Base-by-base conservation (phyloP, 2,888 invertebrate species). In the Neocrepidodera transversa region DNA sequence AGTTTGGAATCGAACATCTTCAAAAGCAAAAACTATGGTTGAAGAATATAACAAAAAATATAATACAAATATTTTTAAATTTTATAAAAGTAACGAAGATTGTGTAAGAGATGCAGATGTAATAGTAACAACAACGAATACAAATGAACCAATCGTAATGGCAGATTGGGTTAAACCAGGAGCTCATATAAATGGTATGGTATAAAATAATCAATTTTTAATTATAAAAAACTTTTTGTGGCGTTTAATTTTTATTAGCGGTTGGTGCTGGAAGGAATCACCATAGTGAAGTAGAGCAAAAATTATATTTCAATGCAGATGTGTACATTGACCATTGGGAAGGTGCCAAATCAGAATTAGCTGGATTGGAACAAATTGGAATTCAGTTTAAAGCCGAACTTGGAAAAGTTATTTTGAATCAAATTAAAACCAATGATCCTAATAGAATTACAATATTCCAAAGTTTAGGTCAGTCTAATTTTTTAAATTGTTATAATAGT, bases 131-230 rank as follows among this genome's bases (percentile, higher is more conserved):
- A 84, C 84, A 0, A 88, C 88, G 1, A 58, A 60, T 36, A 81
- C 77, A 58, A 68, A 67, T 0, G 73, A 76, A n/a, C 82, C 87
- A 0, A 71, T 88, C 11, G 66, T 88, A 1, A 69, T 79, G 30
- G 70, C 71, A 1, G 76, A 79, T 17, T 85, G 85, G 83, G 73
- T 86, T 2, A 83, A 83, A 70, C 67, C 74, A 6, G 82, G 83
- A 30, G 82, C 82, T 2, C 87, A 87, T 72, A 84, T 88, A 17
- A 88, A 87, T 76, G 85, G 87, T 86, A 32, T 11, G 32, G 11
- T 11, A 32, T 13, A 32, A 2, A 23, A 23, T 23, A n/a, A n/a
- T n/a, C n/a, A n/a, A n/a, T n/a, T n/a, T n/a, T n/a, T n/a, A n/a
- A n/a, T n/a, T n/a, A n/a, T n/a, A n/a, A n/a, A n/a, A n/a, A n/a